Conservation (phyloP, 2,888 invertebrate genomes). For the Erpobdella octoculata region DNA sequence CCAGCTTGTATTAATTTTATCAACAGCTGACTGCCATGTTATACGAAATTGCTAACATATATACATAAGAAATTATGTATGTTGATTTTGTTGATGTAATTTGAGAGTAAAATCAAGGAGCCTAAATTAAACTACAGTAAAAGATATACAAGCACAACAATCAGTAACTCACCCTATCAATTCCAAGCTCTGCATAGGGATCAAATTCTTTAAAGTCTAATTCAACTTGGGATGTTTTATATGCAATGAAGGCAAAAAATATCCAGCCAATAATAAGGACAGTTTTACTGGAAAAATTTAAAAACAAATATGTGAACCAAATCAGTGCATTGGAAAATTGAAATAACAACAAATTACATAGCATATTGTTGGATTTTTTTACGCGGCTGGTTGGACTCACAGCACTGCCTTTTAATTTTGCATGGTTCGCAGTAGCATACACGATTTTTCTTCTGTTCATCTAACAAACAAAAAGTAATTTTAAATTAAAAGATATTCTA, state of each 20-base stretch:
- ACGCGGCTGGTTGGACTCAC: constrained; percentile 81
- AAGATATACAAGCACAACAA: no score
- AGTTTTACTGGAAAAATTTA: constrained; percentile 59
- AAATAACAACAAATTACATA: not conserved
- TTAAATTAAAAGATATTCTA: no score
- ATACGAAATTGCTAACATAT: no score
- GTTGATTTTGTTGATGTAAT: no score
- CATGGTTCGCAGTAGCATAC: constrained; percentile 85
- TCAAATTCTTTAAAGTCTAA: constrained; percentile 98
- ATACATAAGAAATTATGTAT: no score
- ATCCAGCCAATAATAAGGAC: constrained; percentile 53
- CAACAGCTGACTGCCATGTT: no score
- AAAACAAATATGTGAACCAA: not conserved
- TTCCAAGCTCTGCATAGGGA: constrained; percentile 87
- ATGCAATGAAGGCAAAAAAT: constrained; percentile 52
- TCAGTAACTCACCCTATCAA: constrained; percentile 64
- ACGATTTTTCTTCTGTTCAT: constrained; percentile 64
- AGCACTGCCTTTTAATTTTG: constrained; percentile 69
- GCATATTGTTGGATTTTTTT: constrained; percentile 50
- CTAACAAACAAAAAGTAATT: no score
- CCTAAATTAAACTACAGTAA: no score
- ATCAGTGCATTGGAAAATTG: not conserved
- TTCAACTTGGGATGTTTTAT: constrained; percentile 75
- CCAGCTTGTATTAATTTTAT: no score
- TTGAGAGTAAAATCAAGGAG: no score